These are phyloP conservation scores for Enteromius anoplus DNA, from an alignment of 2,797 vertebrate species.

Conservation along the genomic window DNA sequence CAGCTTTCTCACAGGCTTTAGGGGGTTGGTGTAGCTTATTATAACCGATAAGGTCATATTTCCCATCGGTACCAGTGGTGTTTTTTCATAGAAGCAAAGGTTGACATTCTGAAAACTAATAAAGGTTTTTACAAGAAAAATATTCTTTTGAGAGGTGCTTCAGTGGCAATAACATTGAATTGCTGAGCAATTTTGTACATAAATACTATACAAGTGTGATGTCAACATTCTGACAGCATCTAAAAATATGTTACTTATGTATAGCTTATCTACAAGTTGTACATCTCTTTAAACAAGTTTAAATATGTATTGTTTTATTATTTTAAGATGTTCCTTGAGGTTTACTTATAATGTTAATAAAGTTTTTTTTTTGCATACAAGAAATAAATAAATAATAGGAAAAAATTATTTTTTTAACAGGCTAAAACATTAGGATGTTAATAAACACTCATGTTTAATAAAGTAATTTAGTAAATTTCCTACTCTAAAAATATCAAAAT, in stretches of 20 bases:
- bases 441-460: too few relatives aligned
- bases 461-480: too few relatives aligned
- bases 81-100: not conserved
- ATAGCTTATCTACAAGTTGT: not conserved
- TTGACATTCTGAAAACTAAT: not conserved
- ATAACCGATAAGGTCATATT: not conserved
- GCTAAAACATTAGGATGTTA: too few relatives aligned
- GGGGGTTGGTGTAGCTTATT: constrained; percentile 1
- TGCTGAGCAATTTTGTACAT: not conserved
- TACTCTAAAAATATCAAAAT: too few relatives aligned
- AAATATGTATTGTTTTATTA: not conserved
- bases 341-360: too few relatives aligned
- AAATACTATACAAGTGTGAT: not conserved
- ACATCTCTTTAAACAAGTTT: not conserved
- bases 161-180: not conserved
- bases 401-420: too few relatives aligned
- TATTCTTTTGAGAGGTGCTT: not conserved
- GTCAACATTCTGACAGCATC: not conserved
- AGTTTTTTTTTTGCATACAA: too few relatives aligned
- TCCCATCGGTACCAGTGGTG: not conserved
- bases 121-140: not conserved
- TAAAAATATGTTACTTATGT: not conserved
- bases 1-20: not conserved
- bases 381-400: too few relatives aligned
- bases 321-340: not conserved